Evolutionary conservation across 2,797 vertebrate species (phyloP), one percentile per base, ranked within the genome.

Genomic region (Pterois miles): DNA sequence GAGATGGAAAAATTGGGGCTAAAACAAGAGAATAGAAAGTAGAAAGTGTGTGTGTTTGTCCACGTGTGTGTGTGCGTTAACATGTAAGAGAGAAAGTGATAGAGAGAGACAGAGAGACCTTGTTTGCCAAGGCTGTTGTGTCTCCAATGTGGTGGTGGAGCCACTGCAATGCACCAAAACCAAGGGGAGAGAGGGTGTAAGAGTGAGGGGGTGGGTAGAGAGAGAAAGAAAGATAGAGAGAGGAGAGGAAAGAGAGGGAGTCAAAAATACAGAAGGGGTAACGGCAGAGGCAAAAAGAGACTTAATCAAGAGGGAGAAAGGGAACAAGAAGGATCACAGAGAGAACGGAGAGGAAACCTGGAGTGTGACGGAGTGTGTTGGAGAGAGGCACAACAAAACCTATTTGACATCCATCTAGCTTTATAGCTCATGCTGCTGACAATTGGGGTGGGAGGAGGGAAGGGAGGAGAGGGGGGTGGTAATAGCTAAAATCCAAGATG

Each of bases 81-180:
- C 46, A 46, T 31, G 57, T 22, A 58, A 20, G 46, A 62, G 56
- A 10, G 52, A 76, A 52, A 83, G 68, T 65, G 63, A 71, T 48
- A 68, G 66, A 75, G 78, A 81, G 70, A 71, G 78, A 91, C 73
- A 89, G 64, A 82, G 85, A 92, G 90, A 92, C 91, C 86, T 92
- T 71, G 76, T 92, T 91, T 92, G 85, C 93, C 90, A 94, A 93
- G 90, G 93, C 92, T 93, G 91, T 93, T 94, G 92, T 93, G 90
- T 93, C 91, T 94, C 92, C 90, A 89, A 93, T 89, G 90, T 94
- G 85, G 91, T 93, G 86, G 91, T 93, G 88, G 89, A 94, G 93
- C 90, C 92, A 95, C 95, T 95, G 95, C 95, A 96, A 92, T 95
- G 95, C 94, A 96, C 94, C 94, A 96, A 95, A 95, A 94, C 90